Evolutionary conservation across 2,797 vertebrate species (phyloP), one percentile per base, ranked within the genome.

Genomic region (Cryptoprocta ferox): DNA sequence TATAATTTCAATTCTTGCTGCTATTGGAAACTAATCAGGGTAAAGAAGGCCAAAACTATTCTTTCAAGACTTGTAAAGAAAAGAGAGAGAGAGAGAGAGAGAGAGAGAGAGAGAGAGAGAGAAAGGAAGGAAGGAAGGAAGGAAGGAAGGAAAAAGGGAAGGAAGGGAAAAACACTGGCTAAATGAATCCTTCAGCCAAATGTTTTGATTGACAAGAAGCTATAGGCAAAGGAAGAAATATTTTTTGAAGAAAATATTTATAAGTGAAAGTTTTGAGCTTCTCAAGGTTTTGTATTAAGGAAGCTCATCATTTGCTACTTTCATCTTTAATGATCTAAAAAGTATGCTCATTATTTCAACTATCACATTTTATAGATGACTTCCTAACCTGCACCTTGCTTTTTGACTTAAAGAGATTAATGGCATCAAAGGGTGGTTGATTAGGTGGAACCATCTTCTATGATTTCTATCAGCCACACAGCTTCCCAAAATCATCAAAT

Each of bases 31-130:
- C 10, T 65, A 95, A 48, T 30, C 2, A 63, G 59, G 15, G 42
- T 13, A 32, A 89, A 95, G 76, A 95, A 91, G 59, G 32, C 82
- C 76, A 95, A 96, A 91, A 88, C 66, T 87, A 71, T 82, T 97
- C 70, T 85, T 86, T 78, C 10, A 73, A 97, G 80, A 65, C 10
- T 75, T 88, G 35, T 75, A 85, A 96, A 81, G 15, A 76, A 83
- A 30, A n/a, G 26, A 30, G 12, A 32, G 53, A 63, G 48, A 42
- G 8, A 24, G 35, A 37, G 53, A 12, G 32, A 18, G n/a, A 19
- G 35, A 6, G 7, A 15, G 9, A 37, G 3, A 73, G 4, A 18
- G 21, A 73, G 24, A 19, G 12, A 28, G 5, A 39, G 28, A 75
- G 4, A 19, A 26, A 71, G 37, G 70, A 26, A 14, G 21, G 35